Evolutionary conservation across 2,113 vertebrate species (phyloP).

Genomic region (Brachirus orientalis): DNA sequence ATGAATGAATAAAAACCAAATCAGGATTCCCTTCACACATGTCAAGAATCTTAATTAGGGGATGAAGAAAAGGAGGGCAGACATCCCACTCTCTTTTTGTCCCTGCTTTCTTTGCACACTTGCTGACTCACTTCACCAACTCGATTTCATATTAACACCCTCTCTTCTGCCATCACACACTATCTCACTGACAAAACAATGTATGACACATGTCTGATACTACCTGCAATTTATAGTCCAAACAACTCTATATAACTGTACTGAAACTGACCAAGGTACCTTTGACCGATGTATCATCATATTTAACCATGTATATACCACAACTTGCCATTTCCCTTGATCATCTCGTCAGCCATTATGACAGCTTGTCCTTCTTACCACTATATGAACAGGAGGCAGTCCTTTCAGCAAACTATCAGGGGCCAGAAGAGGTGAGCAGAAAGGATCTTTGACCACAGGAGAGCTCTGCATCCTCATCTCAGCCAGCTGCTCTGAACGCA

Average conservation of each 20-base stretch:
- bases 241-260: too few species aligned
- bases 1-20: conserved; percentile 41
- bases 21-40: conserved; percentile 54
- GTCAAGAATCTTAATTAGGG: conserved; percentile 67
- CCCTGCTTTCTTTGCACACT: conserved; percentile 38
- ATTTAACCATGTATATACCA: not conserved
- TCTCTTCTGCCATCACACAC: conserved; percentile 3
- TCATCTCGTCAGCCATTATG: not conserved
- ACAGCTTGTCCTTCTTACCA: conserved; percentile 77
- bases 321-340: not conserved
- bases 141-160: conserved; percentile 38
- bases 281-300: not conserved
- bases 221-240: too few species aligned
- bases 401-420: conserved; percentile 83
- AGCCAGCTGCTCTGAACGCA: conserved; percentile 80
- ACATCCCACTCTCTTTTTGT: conserved; percentile 43
- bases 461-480: conserved; percentile 81
- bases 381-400: conserved; percentile 81
- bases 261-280: too few species aligned
- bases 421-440: conserved; percentile 86
- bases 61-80: conserved; percentile 53
- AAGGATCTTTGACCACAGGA: conserved; percentile 87
- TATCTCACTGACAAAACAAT: conserved; percentile 2
- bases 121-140: conserved; percentile 48
- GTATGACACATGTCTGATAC: not conserved